Conservation (phyloP, 2,888 invertebrate genomes). For the Patella depressa region DNA sequence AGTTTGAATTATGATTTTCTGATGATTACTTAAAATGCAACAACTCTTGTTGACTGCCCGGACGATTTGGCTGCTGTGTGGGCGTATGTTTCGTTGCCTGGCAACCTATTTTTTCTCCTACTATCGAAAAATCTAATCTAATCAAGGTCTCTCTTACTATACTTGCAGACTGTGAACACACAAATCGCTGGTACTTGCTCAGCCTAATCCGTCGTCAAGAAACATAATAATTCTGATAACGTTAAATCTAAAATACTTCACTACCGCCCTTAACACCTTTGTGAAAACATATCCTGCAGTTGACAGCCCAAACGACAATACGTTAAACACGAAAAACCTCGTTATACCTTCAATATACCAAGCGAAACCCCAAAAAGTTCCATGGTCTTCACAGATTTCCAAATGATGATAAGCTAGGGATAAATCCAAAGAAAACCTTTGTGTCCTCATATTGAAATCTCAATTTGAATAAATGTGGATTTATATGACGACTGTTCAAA, state of each 20-base stretch:
- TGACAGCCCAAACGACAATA: conserved; percentile 35
- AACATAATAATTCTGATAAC: conserved; percentile 32
- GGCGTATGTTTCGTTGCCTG: too few species aligned
- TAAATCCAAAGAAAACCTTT: conserved; percentile 23
- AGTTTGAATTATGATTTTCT: too few species aligned
- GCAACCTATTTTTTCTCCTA: background rate
- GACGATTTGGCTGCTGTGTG: too few species aligned
- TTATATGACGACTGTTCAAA: conserved; percentile 34
- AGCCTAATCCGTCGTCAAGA: conserved; percentile 37
- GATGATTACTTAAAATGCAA: too few species aligned
- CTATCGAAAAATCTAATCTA: background rate
- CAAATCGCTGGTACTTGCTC: background rate
- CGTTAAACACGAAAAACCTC: conserved; percentile 34
- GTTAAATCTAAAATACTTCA: conserved; percentile 26
- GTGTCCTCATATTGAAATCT: conserved; percentile 31
- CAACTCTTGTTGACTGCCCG: too few species aligned
- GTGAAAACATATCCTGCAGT: conserved; percentile 24
- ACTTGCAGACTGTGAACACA: background rate
- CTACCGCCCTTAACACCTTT: conserved; percentile 19
- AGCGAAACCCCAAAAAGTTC: conserved; percentile 24
- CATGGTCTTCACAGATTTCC: conserved; percentile 20
- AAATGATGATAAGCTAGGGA: conserved; percentile 33
- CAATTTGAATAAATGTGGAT: conserved; percentile 26
- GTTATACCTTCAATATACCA: conserved; percentile 11
- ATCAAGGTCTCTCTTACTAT: background rate